Conservation (phyloP, 2,797 vertebrate genomes). For the Periophthalmus magnuspinnatus region DNA sequence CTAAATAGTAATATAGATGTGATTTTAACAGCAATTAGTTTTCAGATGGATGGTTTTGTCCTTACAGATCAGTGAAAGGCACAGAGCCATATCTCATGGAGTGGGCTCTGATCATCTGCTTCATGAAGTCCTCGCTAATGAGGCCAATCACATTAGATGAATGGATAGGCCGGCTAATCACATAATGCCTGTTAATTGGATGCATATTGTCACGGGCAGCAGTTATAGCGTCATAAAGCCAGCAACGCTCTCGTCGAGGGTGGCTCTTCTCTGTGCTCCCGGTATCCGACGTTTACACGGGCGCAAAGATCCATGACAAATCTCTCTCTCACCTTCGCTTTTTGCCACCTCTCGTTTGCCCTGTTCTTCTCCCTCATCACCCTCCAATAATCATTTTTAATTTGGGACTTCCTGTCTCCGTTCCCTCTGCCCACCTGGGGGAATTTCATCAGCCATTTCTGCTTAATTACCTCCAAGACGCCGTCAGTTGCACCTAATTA, state of each 20-base stretch:
- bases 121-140: conserved; percentile 70
- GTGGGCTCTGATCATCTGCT: conserved; percentile 62
- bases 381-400: conserved; percentile 67
- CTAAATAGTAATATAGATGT: conserved; percentile 19
- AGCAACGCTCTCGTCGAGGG: conserved; percentile 35
- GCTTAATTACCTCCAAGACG: conserved; percentile 76
- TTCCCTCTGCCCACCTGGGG: conserved; percentile 60
- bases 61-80: conserved; percentile 60
- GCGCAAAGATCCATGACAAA: conserved; percentile 64
- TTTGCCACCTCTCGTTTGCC: conserved; percentile 25
- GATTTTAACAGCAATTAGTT: conserved; percentile 34
- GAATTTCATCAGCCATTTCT: conserved; percentile 66
- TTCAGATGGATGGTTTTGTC: conserved; percentile 51
- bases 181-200: conserved; percentile 76
- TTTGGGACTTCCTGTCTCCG: conserved; percentile 56
- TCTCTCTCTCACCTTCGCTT: conserved; percentile 36
- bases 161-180: conserved; percentile 71
- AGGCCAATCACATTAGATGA: conserved; percentile 72
- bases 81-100: conserved; percentile 56
- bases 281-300: conserved; percentile 42
- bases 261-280: conserved; percentile 47
- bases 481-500: conserved; percentile 76
- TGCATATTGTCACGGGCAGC: conserved; percentile 74
- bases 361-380: conserved; percentile 40
- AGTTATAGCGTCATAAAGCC: conserved; percentile 70